These are phyloP conservation scores for Melanostoma scalare DNA, from an alignment of 2,888 invertebrate species.

Conservation along the genomic window DNA sequence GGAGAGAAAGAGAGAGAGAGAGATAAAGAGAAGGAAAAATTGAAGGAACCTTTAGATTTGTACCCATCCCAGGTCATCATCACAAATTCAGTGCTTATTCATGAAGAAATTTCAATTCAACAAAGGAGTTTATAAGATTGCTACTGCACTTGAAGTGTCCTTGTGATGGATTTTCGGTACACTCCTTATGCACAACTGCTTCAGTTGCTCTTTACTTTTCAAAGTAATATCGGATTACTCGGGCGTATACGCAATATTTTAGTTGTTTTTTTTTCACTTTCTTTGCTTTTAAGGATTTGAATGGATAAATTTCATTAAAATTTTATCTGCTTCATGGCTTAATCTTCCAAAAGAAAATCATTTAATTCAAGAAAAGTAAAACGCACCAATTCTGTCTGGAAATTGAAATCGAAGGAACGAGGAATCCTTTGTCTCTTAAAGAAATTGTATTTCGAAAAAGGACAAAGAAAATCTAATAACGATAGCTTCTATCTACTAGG, in stretches of 20 bases:
- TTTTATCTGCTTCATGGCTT: too few relatives aligned
- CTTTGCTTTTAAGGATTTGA: too few relatives aligned
- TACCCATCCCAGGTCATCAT: conserved; percentile 3
- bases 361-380: too few relatives aligned
- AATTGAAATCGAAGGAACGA: too few relatives aligned
- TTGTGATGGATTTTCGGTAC: conserved; percentile 34
- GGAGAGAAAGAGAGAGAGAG: background rate
- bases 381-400: too few relatives aligned
- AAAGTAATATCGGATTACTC: conserved; percentile 22
- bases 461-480: too few relatives aligned
- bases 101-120: conserved; percentile 58
- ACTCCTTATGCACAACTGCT: background rate
- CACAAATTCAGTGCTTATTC: conserved; percentile 58
- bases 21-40: background rate
- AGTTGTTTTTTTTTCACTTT: too few relatives aligned
- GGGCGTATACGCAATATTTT: conserved; percentile 33
- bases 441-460: too few relatives aligned
- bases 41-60: background rate
- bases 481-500: too few relatives aligned
- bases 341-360: too few relatives aligned
- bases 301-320: too few relatives aligned
- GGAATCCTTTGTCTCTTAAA: too few relatives aligned
- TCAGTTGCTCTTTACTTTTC: conserved; percentile 21
- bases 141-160: conserved; percentile 40
- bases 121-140: conserved; percentile 37